phyloP scores from a whole-genome alignment of 2,888 invertebrate species.

The Chrysodeixis includens region DNA sequence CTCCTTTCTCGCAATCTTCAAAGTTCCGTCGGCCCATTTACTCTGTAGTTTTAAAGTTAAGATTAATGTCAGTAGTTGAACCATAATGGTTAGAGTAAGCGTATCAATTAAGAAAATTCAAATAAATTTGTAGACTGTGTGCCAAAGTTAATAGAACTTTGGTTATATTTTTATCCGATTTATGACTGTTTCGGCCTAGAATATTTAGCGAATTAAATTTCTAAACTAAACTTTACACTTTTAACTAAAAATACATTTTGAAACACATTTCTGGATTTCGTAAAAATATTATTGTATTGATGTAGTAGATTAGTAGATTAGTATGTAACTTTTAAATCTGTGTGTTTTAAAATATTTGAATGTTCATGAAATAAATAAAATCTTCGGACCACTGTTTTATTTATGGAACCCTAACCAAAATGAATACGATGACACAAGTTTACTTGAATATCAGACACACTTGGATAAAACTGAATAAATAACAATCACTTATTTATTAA shows the following conservation, averaged over 20 bases:
- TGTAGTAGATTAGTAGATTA: background rate
- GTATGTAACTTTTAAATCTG: no score
- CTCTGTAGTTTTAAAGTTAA: no score
- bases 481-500: no score
- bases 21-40: no score
- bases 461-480: no score
- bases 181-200: background rate
- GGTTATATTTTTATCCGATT: background rate
- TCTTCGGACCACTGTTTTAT: background rate
- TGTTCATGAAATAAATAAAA: background rate
- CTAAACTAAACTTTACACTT: background rate
- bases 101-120: no score
- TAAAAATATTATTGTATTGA: background rate
- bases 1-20: no score
- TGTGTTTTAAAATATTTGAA: no score
- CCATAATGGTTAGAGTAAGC: no score
- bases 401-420: background rate
- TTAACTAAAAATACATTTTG: background rate
- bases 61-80: no score
- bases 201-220: background rate
- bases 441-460: background rate
- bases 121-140: no score
- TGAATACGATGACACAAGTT: background rate
- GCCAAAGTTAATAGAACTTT: background rate
- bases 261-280: background rate